These are phyloP conservation scores for Tapirus terrestris DNA, from an alignment of 2,113 vertebrate genomes.

Conservation along the genomic window DNA sequence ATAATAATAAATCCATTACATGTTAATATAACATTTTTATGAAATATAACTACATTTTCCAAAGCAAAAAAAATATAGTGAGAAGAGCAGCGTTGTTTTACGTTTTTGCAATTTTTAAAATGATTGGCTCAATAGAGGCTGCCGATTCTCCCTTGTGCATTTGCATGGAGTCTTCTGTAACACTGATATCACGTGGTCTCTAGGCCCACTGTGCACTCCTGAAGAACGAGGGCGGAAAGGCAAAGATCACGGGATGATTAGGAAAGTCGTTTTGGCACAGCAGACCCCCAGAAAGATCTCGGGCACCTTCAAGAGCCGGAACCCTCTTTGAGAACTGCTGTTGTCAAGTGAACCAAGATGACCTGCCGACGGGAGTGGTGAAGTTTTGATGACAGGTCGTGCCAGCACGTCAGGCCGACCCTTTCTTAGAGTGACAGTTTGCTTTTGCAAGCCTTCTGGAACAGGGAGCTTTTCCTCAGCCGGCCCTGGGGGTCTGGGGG, in stretches of 20 bases:
- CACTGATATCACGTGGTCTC: background rate
- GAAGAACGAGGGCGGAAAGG: background rate
- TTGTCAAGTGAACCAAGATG: background rate
- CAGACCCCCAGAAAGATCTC: background rate
- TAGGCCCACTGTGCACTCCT: background rate
- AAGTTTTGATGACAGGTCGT: background rate
- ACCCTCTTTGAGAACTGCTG: background rate
- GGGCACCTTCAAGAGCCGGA: background rate
- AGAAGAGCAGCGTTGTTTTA: conserved; percentile 7
- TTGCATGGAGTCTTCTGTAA: background rate
- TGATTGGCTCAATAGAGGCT: background rate
- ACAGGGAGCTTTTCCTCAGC: background rate
- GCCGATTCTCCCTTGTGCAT: background rate
- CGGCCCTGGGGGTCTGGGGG: too few relatives aligned
- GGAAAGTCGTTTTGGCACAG: background rate
- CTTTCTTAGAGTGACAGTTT: background rate
- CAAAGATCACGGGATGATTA: background rate
- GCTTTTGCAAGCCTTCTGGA: background rate
- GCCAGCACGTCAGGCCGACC: background rate
- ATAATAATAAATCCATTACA: background rate
- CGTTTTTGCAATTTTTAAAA: background rate
- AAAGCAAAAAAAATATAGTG: background rate
- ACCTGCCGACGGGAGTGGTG: background rate
- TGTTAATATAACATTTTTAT: background rate
- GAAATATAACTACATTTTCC: background rate